Conservation (phyloP, 2,888 invertebrate species). For the Sialis lutaria region DNA sequence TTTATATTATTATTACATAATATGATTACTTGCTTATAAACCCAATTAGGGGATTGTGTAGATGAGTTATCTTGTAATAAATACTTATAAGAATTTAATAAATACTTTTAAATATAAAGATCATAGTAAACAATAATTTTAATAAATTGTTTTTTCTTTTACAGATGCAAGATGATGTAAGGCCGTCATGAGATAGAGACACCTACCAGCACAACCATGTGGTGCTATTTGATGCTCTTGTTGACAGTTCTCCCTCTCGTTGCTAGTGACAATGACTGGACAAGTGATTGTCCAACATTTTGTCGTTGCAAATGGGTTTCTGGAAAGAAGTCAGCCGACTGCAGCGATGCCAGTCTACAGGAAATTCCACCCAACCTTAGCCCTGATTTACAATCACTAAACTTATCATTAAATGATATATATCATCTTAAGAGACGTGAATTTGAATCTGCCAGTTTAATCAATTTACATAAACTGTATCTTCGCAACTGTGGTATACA, state of each 20-base stretch:
- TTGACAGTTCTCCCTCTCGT: conserved; percentile 16
- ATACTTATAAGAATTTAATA: too few relatives aligned
- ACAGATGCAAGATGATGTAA: too few relatives aligned
- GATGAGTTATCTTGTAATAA: too few relatives aligned
- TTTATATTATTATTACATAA: too few relatives aligned
- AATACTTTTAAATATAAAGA: too few relatives aligned
- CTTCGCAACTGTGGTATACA: conserved; percentile 57
- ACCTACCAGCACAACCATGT: not conserved
- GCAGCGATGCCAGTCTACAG: conserved; percentile 44
- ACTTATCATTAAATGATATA: conserved; percentile 53
- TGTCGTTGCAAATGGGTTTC: conserved; percentile 78
- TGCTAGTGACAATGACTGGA: conserved; percentile 29
- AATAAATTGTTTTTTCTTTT: too few relatives aligned
- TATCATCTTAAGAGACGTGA: conserved; percentile 45
- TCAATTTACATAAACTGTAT: conserved; percentile 66
- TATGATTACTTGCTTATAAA: too few relatives aligned
- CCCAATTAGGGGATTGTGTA: too few relatives aligned
- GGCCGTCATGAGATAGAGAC: too few relatives aligned
- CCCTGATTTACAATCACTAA: conserved; percentile 50
- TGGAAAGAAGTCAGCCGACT: conserved; percentile 72
- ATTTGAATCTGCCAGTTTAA: conserved; percentile 49
- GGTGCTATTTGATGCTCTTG: conserved; percentile 9
- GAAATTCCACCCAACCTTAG: conserved; percentile 57
- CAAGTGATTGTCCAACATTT: conserved; percentile 39
- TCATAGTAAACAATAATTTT: too few relatives aligned